A percentile compares a stretch with the other conserved stretches of the same genome.
Conservation (phyloP, 2,113 vertebrate species). For the Chloropsis hardwickii region DNA sequence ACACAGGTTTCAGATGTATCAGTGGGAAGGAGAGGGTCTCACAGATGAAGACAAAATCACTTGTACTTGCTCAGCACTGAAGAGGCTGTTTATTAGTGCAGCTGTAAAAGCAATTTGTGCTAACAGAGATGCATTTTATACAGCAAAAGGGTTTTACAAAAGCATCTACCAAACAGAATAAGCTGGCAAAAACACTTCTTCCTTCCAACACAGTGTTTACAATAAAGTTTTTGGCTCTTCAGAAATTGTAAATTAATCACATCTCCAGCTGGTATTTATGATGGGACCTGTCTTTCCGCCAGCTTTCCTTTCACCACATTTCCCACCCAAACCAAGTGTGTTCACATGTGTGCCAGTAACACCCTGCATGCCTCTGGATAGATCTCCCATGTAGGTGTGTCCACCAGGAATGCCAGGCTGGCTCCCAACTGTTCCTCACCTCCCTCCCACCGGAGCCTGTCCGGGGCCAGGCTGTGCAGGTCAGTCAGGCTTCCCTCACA, state of each 20-base stretch:
- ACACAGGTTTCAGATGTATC: neutral
- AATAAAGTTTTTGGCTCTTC: neutral
- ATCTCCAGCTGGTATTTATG: neutral
- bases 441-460: accelerated
- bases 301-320: neutral
- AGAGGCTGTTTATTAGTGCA: neutral
- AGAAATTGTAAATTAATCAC: neutral
- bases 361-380: neutral
- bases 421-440: neutral
- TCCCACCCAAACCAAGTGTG: neutral
- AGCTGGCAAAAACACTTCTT: neutral
- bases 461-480: accelerated
- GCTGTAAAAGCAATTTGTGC: neutral
- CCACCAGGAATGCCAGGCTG: neutral
- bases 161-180: neutral
- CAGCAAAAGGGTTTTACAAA: neutral
- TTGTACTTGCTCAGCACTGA: neutral
- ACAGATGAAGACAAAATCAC: neutral
- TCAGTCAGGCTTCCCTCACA: neutral
- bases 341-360: neutral
- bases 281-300: neutral
- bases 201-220: neutral
- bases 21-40: neutral
- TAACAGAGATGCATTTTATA: neutral
- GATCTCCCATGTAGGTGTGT: neutral